Base-by-base conservation (phyloP, 35 echinoderm and acorn worm genomes). In the Strongylocentrotus purpuratus region DNA sequence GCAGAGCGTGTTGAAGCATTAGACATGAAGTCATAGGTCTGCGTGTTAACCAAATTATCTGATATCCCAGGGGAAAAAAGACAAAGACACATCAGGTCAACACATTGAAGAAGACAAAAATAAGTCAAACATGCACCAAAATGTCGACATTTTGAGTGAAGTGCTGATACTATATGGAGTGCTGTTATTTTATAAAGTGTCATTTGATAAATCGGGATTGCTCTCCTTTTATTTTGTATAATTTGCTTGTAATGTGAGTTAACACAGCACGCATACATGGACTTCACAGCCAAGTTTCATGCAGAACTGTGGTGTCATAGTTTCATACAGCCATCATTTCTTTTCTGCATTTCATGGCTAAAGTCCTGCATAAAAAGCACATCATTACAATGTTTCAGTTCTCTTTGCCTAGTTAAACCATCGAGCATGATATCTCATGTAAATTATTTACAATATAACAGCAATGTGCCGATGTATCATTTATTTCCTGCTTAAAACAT, bases 21-120 rank as follows among this genome's bases (percentile, higher is more conserved):
- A 93, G 91, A 93, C 91, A 93, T 93, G 91, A 46, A 93, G 91
- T 93, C 91, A 93, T 93, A 93, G 48, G n/a, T 58, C 46, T 93
- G 91, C 91, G 91, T 93, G 91, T 93, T 93, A 93, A 93, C 91
- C 91, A 93, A 93, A 93, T 93, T 93, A 93, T 93, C 91, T 93
- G 87, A 89, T 89, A 31, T 89, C 87, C 87, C 87, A 12, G 33
- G 91, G 48, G 45, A 58, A 25, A 93, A 33, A 46, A 48, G 41
- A 50, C 46, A 47, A 11, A 93, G 15, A 58, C 45, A 93, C 33
- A 32, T 58, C 33, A 41, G 87, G 87, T 89, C 20, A 89, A 89
- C 20, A 89, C 32, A 89, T 45, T 89, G 7, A 46, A 89, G 33
- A 31, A 92, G 25, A 33, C 7, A 92, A 92, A 52, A 50, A 92